Base-by-base conservation (phyloP, 2,797 vertebrate species). In the Eremophila alpestris region DNA sequence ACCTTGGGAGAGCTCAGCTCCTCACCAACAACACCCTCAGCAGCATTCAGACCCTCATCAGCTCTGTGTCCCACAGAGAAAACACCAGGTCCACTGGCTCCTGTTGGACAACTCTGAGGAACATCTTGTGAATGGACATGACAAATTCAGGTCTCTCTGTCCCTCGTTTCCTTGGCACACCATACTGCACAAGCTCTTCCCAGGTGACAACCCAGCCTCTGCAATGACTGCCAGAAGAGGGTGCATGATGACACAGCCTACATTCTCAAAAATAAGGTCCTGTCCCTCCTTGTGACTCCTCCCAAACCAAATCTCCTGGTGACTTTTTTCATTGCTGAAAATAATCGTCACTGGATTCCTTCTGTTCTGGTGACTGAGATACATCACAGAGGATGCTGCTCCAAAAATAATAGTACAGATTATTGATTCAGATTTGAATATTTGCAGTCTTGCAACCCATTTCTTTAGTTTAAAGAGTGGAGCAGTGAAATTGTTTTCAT, bases 281-380 rank as follows among this genome's bases (percentile, higher is more conserved):
- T n/a, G 23, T 34, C 40, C 16, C 18, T 80, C 38, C 56, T 38
- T 83, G 16, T 54, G 52, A 41, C 27, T 74, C 21, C 30, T 19
- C 41, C 40, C 41, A 77, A 70, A 40, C 11, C 52, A 78, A 77
- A 83, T 36, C 34, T 83, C 43, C 49, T 34, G 8, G 29, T 91
- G 87, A 83, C 16, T 48, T 70, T 52, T 83, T 64, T 65, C 7
- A 8, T 58, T 81, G 26, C 59, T 78, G 63, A 94, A 91, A 95
- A 74, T 67, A 68, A 11, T 81, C 5, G 1, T 36, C 27, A 16
- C 30, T 78, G n/a, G 27, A 81, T 91, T 95, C 9, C 83, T 94
- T 86, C 82, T 79, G 17, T 81, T 95, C 87, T 67, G 62, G 78
- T 90, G 73, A 88, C 51, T 92, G 89, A 36, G 27, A 59, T 20